Base-by-base conservation (phyloP, 2,113 vertebrate species). In the Lamprologus tigripictilis region DNA sequence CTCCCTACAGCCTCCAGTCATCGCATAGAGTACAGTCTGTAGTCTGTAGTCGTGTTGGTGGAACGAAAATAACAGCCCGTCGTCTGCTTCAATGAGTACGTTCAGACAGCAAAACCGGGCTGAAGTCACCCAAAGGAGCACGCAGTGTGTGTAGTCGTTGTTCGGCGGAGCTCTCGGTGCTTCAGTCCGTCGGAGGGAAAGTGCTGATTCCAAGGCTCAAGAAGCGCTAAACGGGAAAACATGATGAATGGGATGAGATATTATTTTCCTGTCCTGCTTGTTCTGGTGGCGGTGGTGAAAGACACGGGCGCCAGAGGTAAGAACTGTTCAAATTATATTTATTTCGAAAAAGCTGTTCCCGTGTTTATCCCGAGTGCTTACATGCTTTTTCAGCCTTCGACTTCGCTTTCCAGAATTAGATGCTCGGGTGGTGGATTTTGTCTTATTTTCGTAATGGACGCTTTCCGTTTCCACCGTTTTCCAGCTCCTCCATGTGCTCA, bases 221-320 rank as follows among this genome's bases (percentile, higher is more conserved):
- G 83, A 86, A 92, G 63, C 90, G 66, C 53, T 31, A 78, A 78
- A 78, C 71, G 4, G 71, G 26, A 63, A 19, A 84, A 49, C 87
- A 73, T 4, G 79, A 96, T 95, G 96, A 90, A 82, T 11, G 71
- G 89, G 84, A 85, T 81, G 54, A 82, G 85, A 94, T 89, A 92
- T 87, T 83, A 85, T 87, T 83, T 90, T 2, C 16, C 87, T 61
- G 45, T 92, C 66, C 40, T 95, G 89, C 86, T 96, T 57, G 68
- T 93, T 71, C 53, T 95, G 81, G 71, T 84, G 63, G 79, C 86
- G 21, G 14, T 54, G 54, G 33, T 81, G 83, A 90, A 82, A 76
- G 88, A 92, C 63, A 35, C 61, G 73, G 57, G 71, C 71, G 91
- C 87, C 42, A 54, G 94, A 95, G 96, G 96, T 96, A 96, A 94